These are phyloP conservation scores for Pegoplata infirma DNA, from an alignment of 2,888 invertebrate genomes.

Conservation along the genomic window DNA sequence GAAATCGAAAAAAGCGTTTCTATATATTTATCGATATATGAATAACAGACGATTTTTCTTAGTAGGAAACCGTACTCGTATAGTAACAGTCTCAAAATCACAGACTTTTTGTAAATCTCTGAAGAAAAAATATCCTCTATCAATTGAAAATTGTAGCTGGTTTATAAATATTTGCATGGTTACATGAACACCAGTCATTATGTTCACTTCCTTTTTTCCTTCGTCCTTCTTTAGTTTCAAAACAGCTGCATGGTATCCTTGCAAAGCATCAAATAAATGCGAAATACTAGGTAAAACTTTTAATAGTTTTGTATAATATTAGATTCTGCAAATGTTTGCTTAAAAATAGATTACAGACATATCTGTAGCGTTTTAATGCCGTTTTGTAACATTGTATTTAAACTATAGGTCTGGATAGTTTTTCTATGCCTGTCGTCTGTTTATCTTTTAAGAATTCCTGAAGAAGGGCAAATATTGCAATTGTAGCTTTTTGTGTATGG, in stretches of 20 bases:
- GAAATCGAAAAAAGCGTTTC: too few species aligned
- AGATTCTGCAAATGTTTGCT: slow-evolving; percentile 54
- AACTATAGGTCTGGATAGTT: slow-evolving; percentile 30
- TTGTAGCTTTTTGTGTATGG: slow-evolving; percentile 20
- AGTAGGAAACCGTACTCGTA: too few species aligned
- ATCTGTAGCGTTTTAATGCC: too few species aligned
- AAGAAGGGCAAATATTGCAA: slow-evolving; percentile 30
- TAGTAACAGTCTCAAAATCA: too few species aligned
- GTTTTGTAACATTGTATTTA: slow-evolving; percentile 9
- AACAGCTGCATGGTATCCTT: neutral
- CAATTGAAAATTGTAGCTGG: too few species aligned
- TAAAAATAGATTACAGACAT: slow-evolving; percentile 47
- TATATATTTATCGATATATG: too few species aligned
- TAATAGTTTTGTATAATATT: slow-evolving; percentile 38
- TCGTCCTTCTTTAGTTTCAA: neutral
- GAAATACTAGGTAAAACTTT: slow-evolving; percentile 8
- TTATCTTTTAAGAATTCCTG: slow-evolving; percentile 28
- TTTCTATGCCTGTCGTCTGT: slow-evolving; percentile 15
- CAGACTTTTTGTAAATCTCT: too few species aligned
- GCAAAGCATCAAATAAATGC: neutral
- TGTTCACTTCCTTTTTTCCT: neutral
- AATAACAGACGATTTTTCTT: too few species aligned
- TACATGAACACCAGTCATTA: too few species aligned
- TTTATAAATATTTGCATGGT: too few species aligned
- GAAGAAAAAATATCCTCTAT: too few species aligned